These are phyloP conservation scores for Lasiommata megera DNA, from an alignment of 2,888 invertebrate genomes.

Conservation along the genomic window DNA sequence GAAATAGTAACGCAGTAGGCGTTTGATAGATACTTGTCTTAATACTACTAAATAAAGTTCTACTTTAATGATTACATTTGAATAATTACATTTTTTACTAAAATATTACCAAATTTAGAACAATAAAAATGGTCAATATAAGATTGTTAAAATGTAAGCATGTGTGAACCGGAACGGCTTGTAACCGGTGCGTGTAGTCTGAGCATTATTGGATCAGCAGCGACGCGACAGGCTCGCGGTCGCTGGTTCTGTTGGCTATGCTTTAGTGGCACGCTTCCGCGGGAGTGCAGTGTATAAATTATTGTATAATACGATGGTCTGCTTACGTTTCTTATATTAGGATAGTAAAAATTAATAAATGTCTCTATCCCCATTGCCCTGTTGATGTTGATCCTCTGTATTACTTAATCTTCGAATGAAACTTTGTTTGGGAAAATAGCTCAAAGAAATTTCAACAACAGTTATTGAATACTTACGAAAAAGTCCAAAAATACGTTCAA, in stretches of 20 bases:
- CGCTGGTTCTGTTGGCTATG: slow-evolving; percentile 55
- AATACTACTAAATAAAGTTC: too few species aligned
- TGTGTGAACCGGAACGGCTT: background rate
- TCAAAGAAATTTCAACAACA: background rate
- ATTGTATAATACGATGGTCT: slow-evolving; percentile 12
- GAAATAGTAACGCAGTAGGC: too few species aligned
- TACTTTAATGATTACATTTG: too few species aligned
- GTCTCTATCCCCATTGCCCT: slow-evolving; percentile 13
- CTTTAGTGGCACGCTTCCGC: slow-evolving; percentile 50
- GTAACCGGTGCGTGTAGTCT: background rate
- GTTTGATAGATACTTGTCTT: too few species aligned
- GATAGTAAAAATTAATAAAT: background rate
- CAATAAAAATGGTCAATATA: too few species aligned
- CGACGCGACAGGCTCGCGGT: slow-evolving; percentile 33
- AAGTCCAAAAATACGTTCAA: background rate
- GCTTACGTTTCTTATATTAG: slow-evolving; percentile 24
- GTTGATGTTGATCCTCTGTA: slow-evolving; percentile 1
- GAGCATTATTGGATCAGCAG: slow-evolving; percentile 31
- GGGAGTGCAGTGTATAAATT: slow-evolving; percentile 30
- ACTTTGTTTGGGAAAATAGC: background rate
- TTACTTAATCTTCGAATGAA: background rate
- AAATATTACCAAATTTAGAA: too few species aligned
- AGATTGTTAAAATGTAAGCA: background rate
- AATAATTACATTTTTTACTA: too few species aligned
- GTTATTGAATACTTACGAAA: background rate